Conservation (phyloP, 2,888 invertebrate species). For the Morpho deidamia region DNA sequence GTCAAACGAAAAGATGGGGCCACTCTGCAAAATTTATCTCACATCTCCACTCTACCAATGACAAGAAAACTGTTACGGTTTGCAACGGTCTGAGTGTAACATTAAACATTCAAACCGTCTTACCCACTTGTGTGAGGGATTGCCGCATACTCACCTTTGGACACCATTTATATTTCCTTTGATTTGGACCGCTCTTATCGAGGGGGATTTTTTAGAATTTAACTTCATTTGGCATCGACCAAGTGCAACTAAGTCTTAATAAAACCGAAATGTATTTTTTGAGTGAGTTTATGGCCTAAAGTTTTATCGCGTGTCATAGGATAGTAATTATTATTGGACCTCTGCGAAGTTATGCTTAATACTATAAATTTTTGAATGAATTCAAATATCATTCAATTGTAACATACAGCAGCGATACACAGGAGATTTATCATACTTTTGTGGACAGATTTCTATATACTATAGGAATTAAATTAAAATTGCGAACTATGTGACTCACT, state of each 20-base stretch:
- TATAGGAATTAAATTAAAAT: too few relatives aligned
- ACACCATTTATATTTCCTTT: slow-evolving; percentile 77
- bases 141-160: slow-evolving; percentile 74
- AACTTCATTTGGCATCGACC: slow-evolving; percentile 7
- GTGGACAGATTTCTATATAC: too few relatives aligned
- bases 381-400: too few relatives aligned
- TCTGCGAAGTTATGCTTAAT: too few relatives aligned
- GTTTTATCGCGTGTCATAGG: too few relatives aligned
- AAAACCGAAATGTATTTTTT: too few relatives aligned
- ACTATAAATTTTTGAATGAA: too few relatives aligned
- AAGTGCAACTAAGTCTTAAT: slow-evolving; percentile 1
- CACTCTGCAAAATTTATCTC: slow-evolving; percentile 79
- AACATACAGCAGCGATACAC: too few relatives aligned
- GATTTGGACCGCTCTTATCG: slow-evolving; percentile 45
- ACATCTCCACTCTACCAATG: slow-evolving; percentile 76
- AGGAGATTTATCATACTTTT: too few relatives aligned
- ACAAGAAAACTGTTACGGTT: slow-evolving; percentile 79
- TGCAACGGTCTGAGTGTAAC: slow-evolving; percentile 78
- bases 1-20: slow-evolving; percentile 77
- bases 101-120: slow-evolving; percentile 76
- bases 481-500: too few relatives aligned
- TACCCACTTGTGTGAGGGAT: slow-evolving; percentile 79
- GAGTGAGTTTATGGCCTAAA: too few relatives aligned
- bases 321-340: too few relatives aligned
- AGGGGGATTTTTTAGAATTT: slow-evolving; percentile 24